These are phyloP conservation scores for Phymanthus crucifer DNA, from an alignment of 92 coral and sea anemone genomes.

Conservation along the genomic window DNA sequence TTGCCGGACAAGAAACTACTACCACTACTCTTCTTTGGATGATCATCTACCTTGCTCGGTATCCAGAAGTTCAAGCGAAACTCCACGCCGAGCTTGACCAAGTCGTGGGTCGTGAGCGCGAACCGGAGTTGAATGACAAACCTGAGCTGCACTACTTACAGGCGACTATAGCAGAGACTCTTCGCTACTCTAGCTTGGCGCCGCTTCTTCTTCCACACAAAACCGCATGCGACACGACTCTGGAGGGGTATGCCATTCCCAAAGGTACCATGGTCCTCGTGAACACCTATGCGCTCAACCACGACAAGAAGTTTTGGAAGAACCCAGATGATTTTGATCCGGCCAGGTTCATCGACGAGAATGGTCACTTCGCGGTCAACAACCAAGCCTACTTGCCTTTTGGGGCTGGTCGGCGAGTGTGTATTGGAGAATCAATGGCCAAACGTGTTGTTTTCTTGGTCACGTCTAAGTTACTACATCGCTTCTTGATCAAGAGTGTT, in stretches of 20 bases:
- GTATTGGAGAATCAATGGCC: constrained; percentile 68
- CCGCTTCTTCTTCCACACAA: constrained; percentile 66
- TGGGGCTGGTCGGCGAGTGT: constrained; percentile 64
- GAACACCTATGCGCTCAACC: constrained; percentile 55
- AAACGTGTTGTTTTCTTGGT: constrained; percentile 57
- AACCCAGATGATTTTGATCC: constrained; percentile 61
- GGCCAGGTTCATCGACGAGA: constrained; percentile 56
- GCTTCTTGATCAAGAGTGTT: constrained; percentile 46
- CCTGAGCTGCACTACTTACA: constrained; percentile 47
- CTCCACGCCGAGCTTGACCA: constrained; percentile 57
- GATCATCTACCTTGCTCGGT: constrained; percentile 44
- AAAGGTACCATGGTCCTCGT: constrained; percentile 59
- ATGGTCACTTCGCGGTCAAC: constrained; percentile 45
- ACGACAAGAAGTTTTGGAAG: constrained; percentile 58
- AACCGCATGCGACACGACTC: constrained; percentile 45
- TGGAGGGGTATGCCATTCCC: constrained; percentile 58
- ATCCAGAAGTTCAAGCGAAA: constrained; percentile 59
- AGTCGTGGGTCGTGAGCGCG: constrained; percentile 45
- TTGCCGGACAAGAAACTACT: constrained; percentile 75
- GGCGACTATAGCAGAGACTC: constrained; percentile 62
- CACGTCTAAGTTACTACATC: constrained; percentile 43
- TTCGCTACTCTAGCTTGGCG: constrained; percentile 51
- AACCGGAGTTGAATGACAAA: constrained; percentile 49
- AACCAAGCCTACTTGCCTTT: constrained; percentile 59
- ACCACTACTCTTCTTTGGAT: constrained; percentile 67